A percentile compares a stretch with the other conserved stretches of the same genome.
phyloP scores from a whole-genome alignment of 2,888 invertebrate genomes.

The Platycheirus albimanus region DNA sequence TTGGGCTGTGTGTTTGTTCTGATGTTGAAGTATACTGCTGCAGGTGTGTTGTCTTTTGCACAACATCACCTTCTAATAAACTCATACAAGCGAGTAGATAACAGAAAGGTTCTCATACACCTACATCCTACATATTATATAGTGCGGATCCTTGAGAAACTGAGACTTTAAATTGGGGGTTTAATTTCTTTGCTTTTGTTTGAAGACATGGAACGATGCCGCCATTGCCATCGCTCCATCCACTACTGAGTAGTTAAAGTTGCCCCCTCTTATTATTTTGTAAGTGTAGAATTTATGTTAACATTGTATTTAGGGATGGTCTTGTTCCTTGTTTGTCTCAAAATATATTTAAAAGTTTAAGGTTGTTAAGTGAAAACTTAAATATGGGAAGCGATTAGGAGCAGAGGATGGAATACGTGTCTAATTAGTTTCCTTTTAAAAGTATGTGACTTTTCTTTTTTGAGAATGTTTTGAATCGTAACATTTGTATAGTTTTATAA shows the following conservation, averaged over 20 bases:
- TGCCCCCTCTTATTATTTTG: not conserved
- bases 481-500: too few relatives aligned
- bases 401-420: not conserved
- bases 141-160: not conserved
- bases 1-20: slow-evolving; percentile 25
- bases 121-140: too few relatives aligned
- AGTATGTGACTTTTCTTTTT: not conserved
- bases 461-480: not conserved
- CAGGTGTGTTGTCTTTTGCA: slow-evolving; percentile 52
- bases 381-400: not conserved
- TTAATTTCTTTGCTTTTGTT: slow-evolving; percentile 11
- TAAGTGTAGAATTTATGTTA: slow-evolving; percentile 4
- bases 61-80: slow-evolving; percentile 45
- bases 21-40: slow-evolving; percentile 43
- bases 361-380: not conserved
- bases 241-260: not conserved
- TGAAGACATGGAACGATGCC: not conserved
- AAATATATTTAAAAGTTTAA: slow-evolving; percentile 1
- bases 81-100: slow-evolving; percentile 2
- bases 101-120: not conserved
- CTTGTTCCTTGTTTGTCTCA: not conserved
- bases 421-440: not conserved
- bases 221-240: not conserved
- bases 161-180: not conserved
- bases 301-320: not conserved